Conservation (phyloP, 2,888 invertebrate genomes). For the Oithona nana region DNA sequence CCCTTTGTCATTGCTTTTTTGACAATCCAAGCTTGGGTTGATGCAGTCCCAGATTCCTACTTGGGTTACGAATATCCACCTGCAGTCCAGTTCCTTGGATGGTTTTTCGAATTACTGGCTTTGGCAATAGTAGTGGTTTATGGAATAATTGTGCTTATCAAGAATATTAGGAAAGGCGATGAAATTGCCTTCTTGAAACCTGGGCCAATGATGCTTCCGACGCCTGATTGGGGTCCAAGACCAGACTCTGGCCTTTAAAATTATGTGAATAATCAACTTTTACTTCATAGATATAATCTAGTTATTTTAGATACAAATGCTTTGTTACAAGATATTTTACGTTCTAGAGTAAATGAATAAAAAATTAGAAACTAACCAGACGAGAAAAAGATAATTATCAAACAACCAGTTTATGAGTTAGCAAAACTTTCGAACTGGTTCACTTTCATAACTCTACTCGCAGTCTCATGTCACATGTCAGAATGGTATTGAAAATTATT, state of each 20-base stretch:
- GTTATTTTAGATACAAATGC: too few species aligned
- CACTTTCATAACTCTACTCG: too few species aligned
- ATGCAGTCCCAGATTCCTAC: not conserved
- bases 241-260: not conserved
- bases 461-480: too few species aligned
- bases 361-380: too few species aligned
- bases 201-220: not conserved
- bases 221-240: not conserved
- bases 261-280: too few species aligned
- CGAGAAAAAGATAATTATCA: too few species aligned
- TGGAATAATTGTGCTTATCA: not conserved
- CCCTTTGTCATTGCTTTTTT: conserved; percentile 46
- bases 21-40: not conserved
- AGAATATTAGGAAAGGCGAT: not conserved
- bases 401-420: too few species aligned
- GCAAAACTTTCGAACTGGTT: too few species aligned
- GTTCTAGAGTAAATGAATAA: too few species aligned
- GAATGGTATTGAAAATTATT: too few species aligned
- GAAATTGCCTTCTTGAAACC: not conserved
- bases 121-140: not conserved
- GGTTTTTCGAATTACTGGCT: not conserved
- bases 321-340: too few species aligned
- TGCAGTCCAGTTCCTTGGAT: not conserved
- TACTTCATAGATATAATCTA: too few species aligned
- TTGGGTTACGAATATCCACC: not conserved